Base-by-base conservation (phyloP, 1,140 invertebrate species). In the Ganaspis sp. region DNA sequence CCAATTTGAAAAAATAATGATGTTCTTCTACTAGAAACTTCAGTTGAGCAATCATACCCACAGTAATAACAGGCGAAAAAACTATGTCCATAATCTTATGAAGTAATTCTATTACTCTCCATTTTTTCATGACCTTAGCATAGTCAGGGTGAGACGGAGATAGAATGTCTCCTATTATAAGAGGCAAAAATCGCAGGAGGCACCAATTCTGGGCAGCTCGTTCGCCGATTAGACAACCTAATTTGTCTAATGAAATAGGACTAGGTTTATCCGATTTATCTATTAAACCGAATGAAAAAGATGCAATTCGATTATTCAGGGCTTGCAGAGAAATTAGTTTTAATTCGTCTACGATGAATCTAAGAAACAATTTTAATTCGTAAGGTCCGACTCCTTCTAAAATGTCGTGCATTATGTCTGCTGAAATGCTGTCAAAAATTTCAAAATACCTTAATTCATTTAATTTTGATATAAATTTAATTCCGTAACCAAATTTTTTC, bases 401-500 rank as follows among this genome's bases (percentile, higher is more conserved):
- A 64, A 83, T 70, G 70, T 81, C 81, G 23, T 81, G 81, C 70
- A 80, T 49, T 15, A 72, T 37, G 73, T 80, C 76, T 19, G 73
- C 74, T 4, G 69, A 75, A 40, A 74, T 69, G 72, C 79, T 79
- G 38, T 82, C 73, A 38, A 71, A 72, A 53, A 78, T 70, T 40
- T 71, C 45, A 77, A 82, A 82, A 71, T 80, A 69, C 21, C 78
- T 34, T 12, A 82, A 15, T 45, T 82, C 71, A 74, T 72, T 70
- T 49, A 82, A 58, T 42, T 75, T 73, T 54, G 58, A 76, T 72
- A 54, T 73, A 9, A 11, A 34, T 73, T 77, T 78, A 21, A 77
- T 70, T 17, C 54, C 70, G 23, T 73, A 19, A 15, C 21, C 9
- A 45, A 11, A 72, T 29, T 53, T 70, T 19, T 15, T 64, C n/a